phyloP scores from a whole-genome alignment of 2,888 invertebrate species.

The Drosophila affinis region DNA sequence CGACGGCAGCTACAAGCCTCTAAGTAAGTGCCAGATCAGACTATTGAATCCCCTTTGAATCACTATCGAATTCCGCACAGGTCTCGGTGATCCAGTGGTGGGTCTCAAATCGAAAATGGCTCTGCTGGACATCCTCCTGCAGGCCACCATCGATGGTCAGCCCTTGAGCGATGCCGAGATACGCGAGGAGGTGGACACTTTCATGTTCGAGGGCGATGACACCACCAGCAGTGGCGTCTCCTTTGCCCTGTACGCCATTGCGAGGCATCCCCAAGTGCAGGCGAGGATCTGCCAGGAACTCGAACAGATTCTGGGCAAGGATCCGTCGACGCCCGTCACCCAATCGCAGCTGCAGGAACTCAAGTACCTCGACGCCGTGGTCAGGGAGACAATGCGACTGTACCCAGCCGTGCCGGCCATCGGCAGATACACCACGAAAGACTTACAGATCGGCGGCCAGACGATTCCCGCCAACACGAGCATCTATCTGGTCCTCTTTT shows the following conservation, averaged over 20 bases:
- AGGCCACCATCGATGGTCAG: slow-evolving; percentile 85
- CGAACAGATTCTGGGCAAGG: slow-evolving; percentile 59
- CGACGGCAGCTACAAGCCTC: slow-evolving; percentile 60
- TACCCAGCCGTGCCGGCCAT: slow-evolving; percentile 88
- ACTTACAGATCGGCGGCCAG: slow-evolving; percentile 83
- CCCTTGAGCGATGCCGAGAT: slow-evolving; percentile 86
- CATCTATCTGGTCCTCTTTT: slow-evolving; percentile 61
- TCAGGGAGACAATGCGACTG: slow-evolving; percentile 87
- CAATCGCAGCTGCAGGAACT: slow-evolving; percentile 61
- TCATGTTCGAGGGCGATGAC: slow-evolving; percentile 86
- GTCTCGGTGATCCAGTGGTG: slow-evolving; percentile 71
- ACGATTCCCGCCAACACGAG: slow-evolving; percentile 72
- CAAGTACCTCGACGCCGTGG: slow-evolving; percentile 86
- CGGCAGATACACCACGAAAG: slow-evolving; percentile 85
- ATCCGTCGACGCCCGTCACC: slow-evolving; percentile 50
- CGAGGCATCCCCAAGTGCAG: slow-evolving; percentile 72
- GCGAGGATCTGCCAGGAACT: slow-evolving; percentile 68
- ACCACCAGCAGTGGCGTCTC: slow-evolving; percentile 78
- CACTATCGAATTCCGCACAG: slow-evolving; percentile 28
- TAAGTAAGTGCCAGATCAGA: slow-evolving; percentile 50
- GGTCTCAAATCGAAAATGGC: slow-evolving; percentile 86
- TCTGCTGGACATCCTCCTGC: slow-evolving; percentile 87
- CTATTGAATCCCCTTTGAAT: no score
- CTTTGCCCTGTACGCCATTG: slow-evolving; percentile 69
- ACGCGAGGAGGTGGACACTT: slow-evolving; percentile 88